These are phyloP conservation scores for Sphecodes monilicornis DNA, from an alignment of 2,888 invertebrate genomes.

Conservation along the genomic window DNA sequence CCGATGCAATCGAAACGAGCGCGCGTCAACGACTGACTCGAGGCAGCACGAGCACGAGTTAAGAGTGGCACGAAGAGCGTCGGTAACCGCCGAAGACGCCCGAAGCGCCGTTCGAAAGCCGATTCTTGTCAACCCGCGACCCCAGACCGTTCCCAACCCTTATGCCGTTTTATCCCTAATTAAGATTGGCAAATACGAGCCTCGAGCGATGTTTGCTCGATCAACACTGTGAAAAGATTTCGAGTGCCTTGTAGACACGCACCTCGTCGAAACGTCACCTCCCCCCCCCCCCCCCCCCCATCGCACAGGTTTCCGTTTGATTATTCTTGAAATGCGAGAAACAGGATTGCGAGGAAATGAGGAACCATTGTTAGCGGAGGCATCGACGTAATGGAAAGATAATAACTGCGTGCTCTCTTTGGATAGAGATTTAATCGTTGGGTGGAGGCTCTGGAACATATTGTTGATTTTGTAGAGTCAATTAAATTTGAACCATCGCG, in stretches of 20 bases:
- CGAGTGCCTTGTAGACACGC: conserved; percentile 10
- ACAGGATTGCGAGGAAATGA: not conserved
- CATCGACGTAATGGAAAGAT: not conserved
- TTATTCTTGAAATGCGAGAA: conserved; percentile 1
- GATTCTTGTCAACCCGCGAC: conserved; percentile 52
- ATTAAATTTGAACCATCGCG: not conserved
- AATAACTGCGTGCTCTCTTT: not conserved
- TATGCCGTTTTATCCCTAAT: conserved; percentile 39
- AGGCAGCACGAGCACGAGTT: conserved; percentile 72
- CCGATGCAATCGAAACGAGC: conserved; percentile 70
- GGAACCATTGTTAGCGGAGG: not conserved
- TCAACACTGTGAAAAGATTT: not conserved
- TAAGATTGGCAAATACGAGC: conserved; percentile 47
- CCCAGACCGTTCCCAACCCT: conserved; percentile 27
- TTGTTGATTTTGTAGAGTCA: not conserved
- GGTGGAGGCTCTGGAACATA: not conserved
- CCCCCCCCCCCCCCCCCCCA: not conserved
- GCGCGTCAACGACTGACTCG: conserved; percentile 79
- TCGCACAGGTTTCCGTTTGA: not conserved
- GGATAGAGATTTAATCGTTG: not conserved
- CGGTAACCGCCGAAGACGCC: conserved; percentile 77
- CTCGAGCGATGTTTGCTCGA: conserved; percentile 14
- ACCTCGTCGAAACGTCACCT: not conserved
- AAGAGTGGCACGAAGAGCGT: conserved; percentile 70
- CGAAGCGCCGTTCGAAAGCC: conserved; percentile 76